Conservation (phyloP, 2,113 vertebrate species). For the Sylvietta virens region DNA sequence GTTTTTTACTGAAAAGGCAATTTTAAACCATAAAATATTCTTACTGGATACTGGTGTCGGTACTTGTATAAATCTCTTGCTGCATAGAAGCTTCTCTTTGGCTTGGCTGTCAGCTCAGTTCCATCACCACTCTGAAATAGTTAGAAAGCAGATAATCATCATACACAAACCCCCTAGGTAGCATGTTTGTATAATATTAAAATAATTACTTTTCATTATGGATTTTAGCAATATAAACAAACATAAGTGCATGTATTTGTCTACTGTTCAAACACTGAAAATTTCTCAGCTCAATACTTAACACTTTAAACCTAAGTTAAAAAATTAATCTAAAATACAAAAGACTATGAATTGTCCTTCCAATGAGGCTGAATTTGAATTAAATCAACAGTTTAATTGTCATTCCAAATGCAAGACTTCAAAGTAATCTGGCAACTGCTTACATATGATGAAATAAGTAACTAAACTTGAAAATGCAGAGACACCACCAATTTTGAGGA, state of each 20-base stretch:
- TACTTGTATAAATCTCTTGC: conserved; percentile 97
- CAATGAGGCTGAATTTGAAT: not conserved
- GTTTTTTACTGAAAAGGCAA: not conserved
- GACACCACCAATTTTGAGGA: not conserved
- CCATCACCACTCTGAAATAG: conserved; percentile 77
- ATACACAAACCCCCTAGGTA: not conserved
- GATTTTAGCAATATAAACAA: not conserved
- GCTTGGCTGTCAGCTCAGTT: conserved; percentile 80
- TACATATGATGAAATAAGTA: not conserved
- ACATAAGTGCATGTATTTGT: not conserved
- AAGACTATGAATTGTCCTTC: not conserved
- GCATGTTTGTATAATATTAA: not conserved
- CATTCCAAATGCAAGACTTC: not conserved
- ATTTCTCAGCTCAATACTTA: not conserved
- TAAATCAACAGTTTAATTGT: not conserved
- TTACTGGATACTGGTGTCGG: conserved; percentile 96
- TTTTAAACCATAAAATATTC: conserved; percentile 19
- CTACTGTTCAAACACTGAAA: not conserved
- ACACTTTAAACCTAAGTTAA: not conserved
- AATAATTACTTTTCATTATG: not conserved
- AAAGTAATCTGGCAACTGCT: not conserved
- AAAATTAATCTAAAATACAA: not conserved
- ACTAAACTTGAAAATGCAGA: not conserved
- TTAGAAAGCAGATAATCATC: not conserved
- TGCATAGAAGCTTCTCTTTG: conserved; percentile 98